Conservation (phyloP, 1,140 invertebrate species). For the Lineus longissimus region DNA sequence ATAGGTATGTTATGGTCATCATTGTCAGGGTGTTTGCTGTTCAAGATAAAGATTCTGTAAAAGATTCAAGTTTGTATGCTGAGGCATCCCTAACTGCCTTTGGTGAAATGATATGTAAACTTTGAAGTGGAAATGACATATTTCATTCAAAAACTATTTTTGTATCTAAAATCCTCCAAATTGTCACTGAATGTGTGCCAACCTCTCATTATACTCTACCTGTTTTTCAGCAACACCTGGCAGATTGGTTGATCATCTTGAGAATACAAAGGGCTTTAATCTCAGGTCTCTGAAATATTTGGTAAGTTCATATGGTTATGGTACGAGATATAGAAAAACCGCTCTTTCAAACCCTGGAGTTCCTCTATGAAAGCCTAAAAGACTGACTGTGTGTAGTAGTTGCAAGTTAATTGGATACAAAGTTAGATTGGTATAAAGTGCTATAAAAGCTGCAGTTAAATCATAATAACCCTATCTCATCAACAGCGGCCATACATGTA, state of each 20-base stretch:
- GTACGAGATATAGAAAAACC: neutral
- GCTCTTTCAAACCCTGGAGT: neutral
- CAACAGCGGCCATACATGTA: too few relatives aligned
- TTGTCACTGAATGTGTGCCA: neutral
- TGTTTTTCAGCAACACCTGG: slow-evolving; percentile 79
- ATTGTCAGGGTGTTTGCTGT: neutral
- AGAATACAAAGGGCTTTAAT: slow-evolving; percentile 86
- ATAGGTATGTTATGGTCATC: slow-evolving; percentile 58
- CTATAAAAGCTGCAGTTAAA: neutral
- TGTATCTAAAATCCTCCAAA: neutral
- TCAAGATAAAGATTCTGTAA: neutral
- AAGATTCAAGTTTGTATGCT: too few relatives aligned
- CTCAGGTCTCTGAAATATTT: slow-evolving; percentile 69
- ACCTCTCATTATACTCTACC: neutral
- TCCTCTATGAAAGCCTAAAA: too few relatives aligned
- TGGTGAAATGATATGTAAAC: too few relatives aligned
- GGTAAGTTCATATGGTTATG: slow-evolving; percentile 30
- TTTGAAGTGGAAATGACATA: neutral
- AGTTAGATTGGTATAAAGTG: neutral
- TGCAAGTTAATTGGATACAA: too few relatives aligned
- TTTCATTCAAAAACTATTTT: slow-evolving; percentile 6
- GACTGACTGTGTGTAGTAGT: too few relatives aligned
- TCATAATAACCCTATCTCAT: too few relatives aligned
- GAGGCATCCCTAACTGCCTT: too few relatives aligned
- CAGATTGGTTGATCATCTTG: slow-evolving; percentile 84